phyloP scores from a whole-genome alignment of 2,888 invertebrate genomes.

The Leucania comma region DNA sequence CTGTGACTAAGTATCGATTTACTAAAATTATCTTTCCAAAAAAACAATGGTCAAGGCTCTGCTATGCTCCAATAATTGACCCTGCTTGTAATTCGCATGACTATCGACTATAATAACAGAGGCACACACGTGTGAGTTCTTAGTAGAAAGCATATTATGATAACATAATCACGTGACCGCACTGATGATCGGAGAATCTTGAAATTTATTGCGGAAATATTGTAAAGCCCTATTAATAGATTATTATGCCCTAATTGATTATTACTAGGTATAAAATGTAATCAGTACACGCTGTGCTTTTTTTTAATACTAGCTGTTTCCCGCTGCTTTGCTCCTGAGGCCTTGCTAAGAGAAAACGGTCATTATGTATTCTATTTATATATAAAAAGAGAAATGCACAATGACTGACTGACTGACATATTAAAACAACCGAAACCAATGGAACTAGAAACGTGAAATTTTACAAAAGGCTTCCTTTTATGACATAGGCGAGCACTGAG shows the following conservation, averaged over 20 bases:
- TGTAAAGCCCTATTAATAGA: neutral
- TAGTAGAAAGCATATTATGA: conserved; percentile 3
- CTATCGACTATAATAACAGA: neutral
- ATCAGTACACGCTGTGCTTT: neutral
- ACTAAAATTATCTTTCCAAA: neutral
- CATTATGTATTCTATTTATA: too few species aligned
- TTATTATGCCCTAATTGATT: neutral
- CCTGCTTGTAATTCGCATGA: neutral
- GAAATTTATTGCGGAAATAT: neutral
- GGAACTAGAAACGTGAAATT: too few species aligned
- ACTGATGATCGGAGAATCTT: neutral
- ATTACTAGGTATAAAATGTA: neutral
- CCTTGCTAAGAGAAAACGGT: too few species aligned
- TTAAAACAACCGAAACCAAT: too few species aligned
- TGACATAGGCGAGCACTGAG: too few species aligned
- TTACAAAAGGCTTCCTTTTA: too few species aligned
- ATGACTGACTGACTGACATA: too few species aligned
- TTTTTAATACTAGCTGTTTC: neutral
- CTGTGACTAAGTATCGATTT: too few species aligned
- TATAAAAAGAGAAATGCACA: too few species aligned
- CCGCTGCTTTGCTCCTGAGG: neutral
- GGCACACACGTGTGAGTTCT: neutral
- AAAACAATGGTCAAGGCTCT: neutral
- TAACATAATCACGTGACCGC: conserved; percentile 9
- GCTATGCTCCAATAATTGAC: neutral